Conservation (phyloP, 2,113 vertebrate genomes). For the Nibea coibor region DNA sequence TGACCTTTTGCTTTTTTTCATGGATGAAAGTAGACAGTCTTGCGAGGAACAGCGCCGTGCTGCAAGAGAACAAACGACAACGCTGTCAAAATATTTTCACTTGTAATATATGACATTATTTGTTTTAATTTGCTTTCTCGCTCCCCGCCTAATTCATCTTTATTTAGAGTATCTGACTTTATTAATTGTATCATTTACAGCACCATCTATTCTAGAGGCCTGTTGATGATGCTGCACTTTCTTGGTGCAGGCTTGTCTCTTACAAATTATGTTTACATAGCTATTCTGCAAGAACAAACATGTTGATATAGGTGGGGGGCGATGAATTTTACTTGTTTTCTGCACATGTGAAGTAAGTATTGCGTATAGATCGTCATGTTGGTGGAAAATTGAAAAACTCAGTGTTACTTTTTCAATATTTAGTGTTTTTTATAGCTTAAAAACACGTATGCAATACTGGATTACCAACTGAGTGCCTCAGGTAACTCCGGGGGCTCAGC, state of each 20-base stretch:
- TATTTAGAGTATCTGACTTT: conserved; percentile 5
- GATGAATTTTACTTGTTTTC: background rate
- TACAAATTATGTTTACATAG: background rate
- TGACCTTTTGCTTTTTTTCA: conserved; percentile 41
- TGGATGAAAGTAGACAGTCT: conserved; percentile 21
- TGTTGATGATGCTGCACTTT: background rate
- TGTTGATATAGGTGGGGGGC: too few relatives aligned
- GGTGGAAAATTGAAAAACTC: background rate
- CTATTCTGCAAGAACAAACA: background rate
- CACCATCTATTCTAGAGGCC: background rate
- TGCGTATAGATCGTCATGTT: background rate
- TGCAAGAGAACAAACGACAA: conserved; percentile 7
- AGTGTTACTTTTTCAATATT: background rate
- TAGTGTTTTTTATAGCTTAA: too few relatives aligned
- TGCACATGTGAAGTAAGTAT: background rate
- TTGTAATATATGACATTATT: background rate
- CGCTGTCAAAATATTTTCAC: conserved; percentile 1
- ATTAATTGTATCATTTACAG: background rate
- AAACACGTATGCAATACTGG: too few relatives aligned
- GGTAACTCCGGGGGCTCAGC: background rate
- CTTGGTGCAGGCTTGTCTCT: background rate
- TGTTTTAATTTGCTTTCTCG: conserved; percentile 9
- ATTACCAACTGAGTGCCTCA: too few relatives aligned
- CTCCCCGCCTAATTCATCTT: background rate
- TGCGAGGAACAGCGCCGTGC: background rate